phyloP scores from a whole-genome alignment of 2,113 vertebrate genomes.

The Chloropsis cyanopogon region DNA sequence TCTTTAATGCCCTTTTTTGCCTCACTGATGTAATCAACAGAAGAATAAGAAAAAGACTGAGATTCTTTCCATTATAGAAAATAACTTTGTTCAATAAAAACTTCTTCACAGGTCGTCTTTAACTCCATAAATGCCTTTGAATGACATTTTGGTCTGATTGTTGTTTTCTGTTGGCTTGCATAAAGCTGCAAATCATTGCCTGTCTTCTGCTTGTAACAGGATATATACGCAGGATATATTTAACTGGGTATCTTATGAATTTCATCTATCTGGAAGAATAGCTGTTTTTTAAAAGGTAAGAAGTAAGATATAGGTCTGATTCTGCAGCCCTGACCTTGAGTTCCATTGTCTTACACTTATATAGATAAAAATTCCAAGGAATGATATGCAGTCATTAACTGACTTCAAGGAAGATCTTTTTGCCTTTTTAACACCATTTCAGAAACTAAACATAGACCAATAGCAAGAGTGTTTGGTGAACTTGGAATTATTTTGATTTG shows the following conservation, averaged over 20 bases:
- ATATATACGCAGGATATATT: neutral
- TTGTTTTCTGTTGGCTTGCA: neutral
- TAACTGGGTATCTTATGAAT: neutral
- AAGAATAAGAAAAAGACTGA: neutral
- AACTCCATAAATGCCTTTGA: neutral
- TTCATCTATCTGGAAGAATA: neutral
- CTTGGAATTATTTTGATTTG: neutral
- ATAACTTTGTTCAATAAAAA: neutral
- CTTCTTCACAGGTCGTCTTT: neutral
- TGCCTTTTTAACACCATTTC: neutral
- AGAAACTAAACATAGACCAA: neutral
- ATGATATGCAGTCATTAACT: neutral
- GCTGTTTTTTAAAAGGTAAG: neutral
- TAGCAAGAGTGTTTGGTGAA: neutral
- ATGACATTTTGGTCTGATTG: neutral
- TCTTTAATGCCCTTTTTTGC: neutral
- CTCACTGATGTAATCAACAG: neutral
- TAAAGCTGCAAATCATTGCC: neutral
- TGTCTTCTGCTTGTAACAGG: neutral
- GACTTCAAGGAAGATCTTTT: neutral
- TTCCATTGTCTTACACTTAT: neutral
- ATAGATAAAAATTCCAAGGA: neutral
- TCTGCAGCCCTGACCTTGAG: neutral
- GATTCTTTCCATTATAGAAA: neutral
- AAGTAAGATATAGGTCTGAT: neutral